phyloP scores from a whole-genome alignment of 1,140 invertebrate genomes.

The Drosophila guanche region DNA sequence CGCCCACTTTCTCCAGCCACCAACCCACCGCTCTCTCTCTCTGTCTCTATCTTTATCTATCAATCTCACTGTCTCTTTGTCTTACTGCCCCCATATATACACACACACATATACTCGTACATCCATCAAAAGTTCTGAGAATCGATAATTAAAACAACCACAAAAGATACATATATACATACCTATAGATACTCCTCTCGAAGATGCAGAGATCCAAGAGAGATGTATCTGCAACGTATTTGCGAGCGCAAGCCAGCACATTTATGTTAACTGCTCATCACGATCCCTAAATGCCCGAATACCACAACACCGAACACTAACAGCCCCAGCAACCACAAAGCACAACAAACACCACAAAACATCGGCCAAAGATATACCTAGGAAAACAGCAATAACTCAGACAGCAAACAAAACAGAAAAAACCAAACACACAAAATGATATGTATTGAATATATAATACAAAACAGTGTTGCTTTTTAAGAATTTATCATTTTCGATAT shows the following conservation, averaged over 20 bases:
- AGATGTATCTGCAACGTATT: too few relatives aligned
- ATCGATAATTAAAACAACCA: conserved; percentile 57
- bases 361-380: conserved; percentile 19
- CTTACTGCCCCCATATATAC: conserved; percentile 18
- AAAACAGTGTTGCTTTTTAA: conserved; percentile 60
- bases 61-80: conserved; percentile 27
- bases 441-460: conserved; percentile 13
- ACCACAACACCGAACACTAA: conserved; percentile 19
- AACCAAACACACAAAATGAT: conserved; percentile 29
- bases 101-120: conserved; percentile 13
- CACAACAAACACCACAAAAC: not conserved
- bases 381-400: conserved; percentile 22
- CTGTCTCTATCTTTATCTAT: conserved; percentile 8
- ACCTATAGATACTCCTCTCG: conserved; percentile 52
- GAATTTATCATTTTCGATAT: conserved; percentile 67
- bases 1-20: not conserved
- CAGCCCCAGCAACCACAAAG: not conserved
- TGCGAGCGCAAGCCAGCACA: conserved; percentile 49
- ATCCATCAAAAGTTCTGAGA: conserved; percentile 1
- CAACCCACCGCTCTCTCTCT: too few relatives aligned
- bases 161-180: conserved; percentile 63
- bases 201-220: not conserved
- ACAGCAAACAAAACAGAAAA: conserved; percentile 26
- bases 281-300: conserved; percentile 12
- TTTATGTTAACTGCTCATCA: conserved; percentile 66